phyloP scores from a whole-genome alignment of 2,113 vertebrate genomes.

The Zosterops japonicus region DNA sequence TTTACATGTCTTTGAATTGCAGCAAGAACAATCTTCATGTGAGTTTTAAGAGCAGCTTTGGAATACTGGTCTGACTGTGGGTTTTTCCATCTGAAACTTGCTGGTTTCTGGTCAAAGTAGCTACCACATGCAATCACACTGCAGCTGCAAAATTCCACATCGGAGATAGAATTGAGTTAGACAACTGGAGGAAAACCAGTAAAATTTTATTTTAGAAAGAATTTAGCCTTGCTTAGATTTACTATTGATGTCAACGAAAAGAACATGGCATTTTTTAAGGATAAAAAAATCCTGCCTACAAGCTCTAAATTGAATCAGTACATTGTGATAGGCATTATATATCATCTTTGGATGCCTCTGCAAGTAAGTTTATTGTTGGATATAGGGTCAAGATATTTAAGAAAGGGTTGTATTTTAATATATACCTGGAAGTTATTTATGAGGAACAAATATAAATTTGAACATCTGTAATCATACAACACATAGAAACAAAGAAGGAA shows the following conservation, averaged over 20 bases:
- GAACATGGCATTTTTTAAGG: not conserved
- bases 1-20: conserved; percentile 21
- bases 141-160: not conserved
- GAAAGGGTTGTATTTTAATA: not conserved
- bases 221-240: not conserved
- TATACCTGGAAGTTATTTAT: not conserved
- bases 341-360: not conserved
- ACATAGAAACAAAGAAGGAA: not conserved
- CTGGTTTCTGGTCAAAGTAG: not conserved
- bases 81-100: not conserved
- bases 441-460: not conserved
- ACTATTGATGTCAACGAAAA: not conserved
- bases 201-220: not conserved
- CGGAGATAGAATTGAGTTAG: not conserved
- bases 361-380: not conserved
- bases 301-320: conserved; percentile 21
- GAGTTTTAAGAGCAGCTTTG: conserved; percentile 46
- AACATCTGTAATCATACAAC: not conserved
- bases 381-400: not conserved
- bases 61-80: not conserved
- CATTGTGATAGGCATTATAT: not conserved
- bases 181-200: not conserved
- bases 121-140: not conserved
- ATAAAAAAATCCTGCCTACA: not conserved
- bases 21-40: conserved; percentile 12